Conservation (phyloP, 2,113 vertebrate species). For the Balaenoptera acutorostrata region DNA sequence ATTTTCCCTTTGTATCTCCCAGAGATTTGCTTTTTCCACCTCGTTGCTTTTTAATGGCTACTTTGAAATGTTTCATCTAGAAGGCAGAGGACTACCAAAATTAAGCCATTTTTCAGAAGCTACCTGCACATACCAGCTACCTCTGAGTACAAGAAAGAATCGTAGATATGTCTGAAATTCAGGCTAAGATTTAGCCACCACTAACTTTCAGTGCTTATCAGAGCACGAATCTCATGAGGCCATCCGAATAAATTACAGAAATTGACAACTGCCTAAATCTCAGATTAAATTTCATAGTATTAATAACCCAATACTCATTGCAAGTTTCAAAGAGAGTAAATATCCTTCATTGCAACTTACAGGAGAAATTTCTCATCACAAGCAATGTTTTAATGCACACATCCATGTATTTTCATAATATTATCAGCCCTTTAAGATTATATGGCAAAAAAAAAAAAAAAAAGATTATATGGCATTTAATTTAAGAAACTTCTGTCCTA, state of each 20-base stretch:
- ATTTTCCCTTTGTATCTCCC: not conserved
- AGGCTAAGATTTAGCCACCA: not conserved
- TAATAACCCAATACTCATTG: slow-evolving; percentile 29
- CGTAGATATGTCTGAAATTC: not conserved
- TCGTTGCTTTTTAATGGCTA: not conserved
- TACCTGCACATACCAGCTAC: not conserved
- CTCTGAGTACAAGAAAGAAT: not conserved
- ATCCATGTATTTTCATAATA: slow-evolving; percentile 31
- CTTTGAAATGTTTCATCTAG: not conserved
- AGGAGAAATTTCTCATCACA: slow-evolving; percentile 31
- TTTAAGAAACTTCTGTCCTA: slow-evolving; percentile 38
- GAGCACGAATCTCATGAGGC: slow-evolving; percentile 8
- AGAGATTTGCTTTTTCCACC: not conserved
- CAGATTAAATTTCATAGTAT: slow-evolving; percentile 59
- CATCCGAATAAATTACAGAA: slow-evolving; percentile 49
- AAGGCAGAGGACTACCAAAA: not conserved
- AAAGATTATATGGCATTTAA: not conserved
- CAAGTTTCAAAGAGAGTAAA: slow-evolving; percentile 23
- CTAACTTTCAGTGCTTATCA: slow-evolving; percentile 17
- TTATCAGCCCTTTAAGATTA: slow-evolving; percentile 9
- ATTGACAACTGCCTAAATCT: slow-evolving; percentile 48
- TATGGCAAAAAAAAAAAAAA: not conserved
- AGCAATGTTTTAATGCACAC: slow-evolving; percentile 32
- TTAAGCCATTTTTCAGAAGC: not conserved
- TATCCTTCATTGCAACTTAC: slow-evolving; percentile 17